Base-by-base conservation (phyloP, 2,888 invertebrate species). In the Stomorhina lunata region DNA sequence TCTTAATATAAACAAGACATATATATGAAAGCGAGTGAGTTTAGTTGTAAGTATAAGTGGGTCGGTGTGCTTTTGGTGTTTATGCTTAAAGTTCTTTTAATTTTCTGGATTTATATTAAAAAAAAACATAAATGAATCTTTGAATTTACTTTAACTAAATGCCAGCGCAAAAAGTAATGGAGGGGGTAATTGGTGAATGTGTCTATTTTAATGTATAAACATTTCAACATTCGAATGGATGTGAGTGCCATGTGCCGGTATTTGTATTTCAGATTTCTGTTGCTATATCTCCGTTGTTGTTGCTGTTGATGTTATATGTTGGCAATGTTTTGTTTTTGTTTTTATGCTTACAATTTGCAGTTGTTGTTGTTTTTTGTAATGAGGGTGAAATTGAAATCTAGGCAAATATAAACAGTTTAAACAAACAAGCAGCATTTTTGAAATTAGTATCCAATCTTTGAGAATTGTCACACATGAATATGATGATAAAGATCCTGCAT, bases 361-460 rank as follows among this genome's bases (percentile, higher is more conserved):
- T 20, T 32, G 59, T 48, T 77, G 69, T 68, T 57, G 32, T 65
- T 27, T 32, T 76, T 73, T 48, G 69, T 75, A 87, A 88, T 88
- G 85, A 84, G 86, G 81, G 84, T 83, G 86, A 86, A 87, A 88
- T 88, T 86, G 86, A 86, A 87, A 85, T 87, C 87, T 84, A 86
- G 87, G 80, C 85, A 87, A 87, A 87, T 84, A 80, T 77, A 81
- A 80, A 84, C 81, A 84, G 78, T 84, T 81, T 86, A 78, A 81
- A 83, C 75, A 86, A 86, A 86, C 81, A 86, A 77, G 72, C n/a
- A n/a, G n/a, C 76, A 73, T 76, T 75, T 81, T 69, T 68, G 48
- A 84, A 81, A 69, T 73, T 85, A 82, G 80, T 83, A 84, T 84
- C 72, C 78, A 77, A 78, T 75, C 80, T 77, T 77, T 75, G 73